Evolutionary conservation across 2,888 invertebrate genomes (phyloP), one percentile per base, ranked within the genome.

Genomic region (Falcaria lacertinaria): DNA sequence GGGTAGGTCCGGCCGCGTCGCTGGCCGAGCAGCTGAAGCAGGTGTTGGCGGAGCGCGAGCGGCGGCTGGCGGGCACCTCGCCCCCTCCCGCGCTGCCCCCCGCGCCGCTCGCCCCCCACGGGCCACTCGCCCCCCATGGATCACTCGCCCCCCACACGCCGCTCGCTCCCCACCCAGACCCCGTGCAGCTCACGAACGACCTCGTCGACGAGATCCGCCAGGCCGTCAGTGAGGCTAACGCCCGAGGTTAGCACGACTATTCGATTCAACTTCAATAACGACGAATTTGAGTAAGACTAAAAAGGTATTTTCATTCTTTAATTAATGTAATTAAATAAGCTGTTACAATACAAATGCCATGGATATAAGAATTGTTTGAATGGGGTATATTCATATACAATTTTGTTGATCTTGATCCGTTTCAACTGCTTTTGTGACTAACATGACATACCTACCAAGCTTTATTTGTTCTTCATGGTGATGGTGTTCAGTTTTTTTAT

Each of bases 141-240:
- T 40, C 43, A 34, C 42, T 32, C 17, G 28, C 28, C 1, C 57
- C 64, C 34, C 78, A 88, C 41, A 39, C 35, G n/a, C 41, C 43
- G 36, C 42, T 32, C 17, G 28, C 28, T 1, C 57, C 64, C 34
- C 78, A 88, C 67, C 92, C 90, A 58, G 93, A 91, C 80, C 89
- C 93, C 58, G 93, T 93, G 82, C 93, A 91, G 80, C 93, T 93
- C 70, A 94, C 94, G 66, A 94, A 95, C 86, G 94, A 95, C 74
- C 91, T 96, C 59, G 93, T 96, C 57, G 96, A 96, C 82, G 96
- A 96, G 91, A 96, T 96, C 69, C 91, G 95, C 52, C 95, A 95
- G 81, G 96, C 96, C 63, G 96, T 96, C 67, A 95, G 93, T 81
- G 96, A 96, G 87, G 96, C 96, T 57, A 96, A 95, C 89, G 95